These are phyloP conservation scores for Tromatobia lineatoria DNA, from an alignment of 2,888 invertebrate genomes.

Conservation along the genomic window DNA sequence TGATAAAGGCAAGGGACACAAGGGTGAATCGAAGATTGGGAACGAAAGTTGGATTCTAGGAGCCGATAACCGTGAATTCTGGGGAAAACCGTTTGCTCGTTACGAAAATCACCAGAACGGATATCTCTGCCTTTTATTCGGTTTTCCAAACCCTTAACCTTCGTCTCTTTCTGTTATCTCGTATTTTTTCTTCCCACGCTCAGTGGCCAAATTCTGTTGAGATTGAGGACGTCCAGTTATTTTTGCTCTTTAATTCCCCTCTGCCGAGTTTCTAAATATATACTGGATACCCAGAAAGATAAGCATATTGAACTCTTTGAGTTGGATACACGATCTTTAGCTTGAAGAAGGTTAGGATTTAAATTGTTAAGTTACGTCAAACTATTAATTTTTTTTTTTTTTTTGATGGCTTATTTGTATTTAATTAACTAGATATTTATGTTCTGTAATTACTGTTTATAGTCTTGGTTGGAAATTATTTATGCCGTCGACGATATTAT, in stretches of 20 bases:
- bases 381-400: no score
- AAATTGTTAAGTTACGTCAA: no score
- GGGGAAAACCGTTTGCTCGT: conserved; percentile 27
- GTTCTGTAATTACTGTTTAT: no score
- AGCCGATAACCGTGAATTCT: conserved; percentile 21
- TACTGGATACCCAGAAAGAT: neutral
- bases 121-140: neutral
- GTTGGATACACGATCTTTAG: no score
- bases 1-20: conserved; percentile 10
- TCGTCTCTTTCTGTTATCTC: neutral
- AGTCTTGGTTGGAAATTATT: no score
- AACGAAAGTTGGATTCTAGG: neutral
- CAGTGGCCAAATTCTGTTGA: conserved; percentile 20
- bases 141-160: neutral
- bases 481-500: no score
- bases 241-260: neutral
- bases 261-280: neutral
- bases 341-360: no score
- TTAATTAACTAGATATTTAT: no score
- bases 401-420: no score
- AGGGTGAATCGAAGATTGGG: conserved; percentile 23
- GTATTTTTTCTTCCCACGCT: neutral
- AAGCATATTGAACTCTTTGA: neutral
- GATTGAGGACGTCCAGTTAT: conserved; percentile 15
- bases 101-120: conserved; percentile 30